phyloP scores from a whole-genome alignment of 2,113 vertebrate species.

The Lophochroa leadbeateri region DNA sequence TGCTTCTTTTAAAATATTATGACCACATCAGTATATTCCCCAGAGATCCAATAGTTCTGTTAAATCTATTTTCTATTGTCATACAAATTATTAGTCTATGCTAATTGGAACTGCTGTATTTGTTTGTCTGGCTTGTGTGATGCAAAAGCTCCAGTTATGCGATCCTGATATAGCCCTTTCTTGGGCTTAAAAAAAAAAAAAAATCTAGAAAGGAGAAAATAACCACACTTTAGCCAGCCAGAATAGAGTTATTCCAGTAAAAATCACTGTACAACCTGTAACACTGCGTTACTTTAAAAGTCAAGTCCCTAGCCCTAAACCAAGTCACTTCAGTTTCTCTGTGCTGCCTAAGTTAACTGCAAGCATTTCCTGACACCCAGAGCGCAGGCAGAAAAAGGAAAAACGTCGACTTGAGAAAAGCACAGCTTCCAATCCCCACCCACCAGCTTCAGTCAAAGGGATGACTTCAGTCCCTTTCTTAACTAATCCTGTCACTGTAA shows the following conservation, averaged over 20 bases:
- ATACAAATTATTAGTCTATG: neutral
- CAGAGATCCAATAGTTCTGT: neutral
- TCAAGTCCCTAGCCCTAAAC: neutral
- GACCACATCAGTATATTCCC: neutral
- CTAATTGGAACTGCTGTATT: neutral
- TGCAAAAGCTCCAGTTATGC: neutral
- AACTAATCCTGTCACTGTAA: constrained; percentile 78
- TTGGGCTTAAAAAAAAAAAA: neutral
- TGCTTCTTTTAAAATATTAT: neutral
- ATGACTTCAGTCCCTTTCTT: constrained; percentile 71
- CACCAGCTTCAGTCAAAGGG: constrained; percentile 64
- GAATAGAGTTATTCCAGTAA: neutral
- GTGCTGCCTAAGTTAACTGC: constrained; percentile 28
- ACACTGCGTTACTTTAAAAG: neutral
- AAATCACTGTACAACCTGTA: neutral
- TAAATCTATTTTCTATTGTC: neutral
- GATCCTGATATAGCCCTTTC: neutral
- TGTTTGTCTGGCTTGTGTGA: neutral
- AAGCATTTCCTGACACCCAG: constrained; percentile 49
- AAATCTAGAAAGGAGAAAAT: neutral
- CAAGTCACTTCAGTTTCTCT: constrained; percentile 19
- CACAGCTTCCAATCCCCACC: constrained; percentile 66
- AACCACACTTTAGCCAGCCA: neutral
- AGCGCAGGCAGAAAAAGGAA: constrained; percentile 52
- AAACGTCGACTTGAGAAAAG: constrained; percentile 46